Conservation (phyloP, 2,113 vertebrate genomes). For the Prietella phreatophila region DNA sequence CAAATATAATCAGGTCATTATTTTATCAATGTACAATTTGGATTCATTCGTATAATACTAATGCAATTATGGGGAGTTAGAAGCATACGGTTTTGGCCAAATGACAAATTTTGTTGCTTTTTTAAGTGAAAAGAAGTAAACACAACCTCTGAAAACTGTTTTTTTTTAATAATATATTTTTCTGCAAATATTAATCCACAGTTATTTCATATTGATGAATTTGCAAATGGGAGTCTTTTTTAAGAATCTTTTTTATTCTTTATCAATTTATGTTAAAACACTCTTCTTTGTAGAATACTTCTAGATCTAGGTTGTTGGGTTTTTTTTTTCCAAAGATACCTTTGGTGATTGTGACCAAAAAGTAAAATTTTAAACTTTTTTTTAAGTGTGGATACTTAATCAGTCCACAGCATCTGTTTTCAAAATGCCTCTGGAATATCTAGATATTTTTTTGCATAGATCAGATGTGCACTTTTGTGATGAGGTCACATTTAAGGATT, state of each 20-base stretch:
- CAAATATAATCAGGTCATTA: conserved; percentile 22
- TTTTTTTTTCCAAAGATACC: no score
- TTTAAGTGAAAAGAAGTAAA: not conserved
- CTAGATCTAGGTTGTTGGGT: no score
- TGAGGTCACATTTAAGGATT: no score
- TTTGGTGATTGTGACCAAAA: no score
- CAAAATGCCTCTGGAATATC: no score
- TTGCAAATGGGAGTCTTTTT: not conserved
- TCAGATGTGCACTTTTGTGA: no score
- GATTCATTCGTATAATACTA: not conserved
- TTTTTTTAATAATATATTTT: not conserved
- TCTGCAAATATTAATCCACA: not conserved
- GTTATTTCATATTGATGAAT: not conserved
- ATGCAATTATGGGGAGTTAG: not conserved
- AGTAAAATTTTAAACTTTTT: no score
- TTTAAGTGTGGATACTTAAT: not conserved
- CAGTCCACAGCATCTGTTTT: not conserved
- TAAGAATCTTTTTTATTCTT: not conserved
- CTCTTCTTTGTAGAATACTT: not conserved
- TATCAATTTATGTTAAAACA: not conserved
- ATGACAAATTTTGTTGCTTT: not conserved
- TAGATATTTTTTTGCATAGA: no score
- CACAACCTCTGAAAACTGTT: not conserved
- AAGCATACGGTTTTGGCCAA: not conserved
- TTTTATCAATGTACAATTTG: not conserved